phyloP scores from a whole-genome alignment of 2,888 invertebrate species.

The Pachycephus smyrnensis region DNA sequence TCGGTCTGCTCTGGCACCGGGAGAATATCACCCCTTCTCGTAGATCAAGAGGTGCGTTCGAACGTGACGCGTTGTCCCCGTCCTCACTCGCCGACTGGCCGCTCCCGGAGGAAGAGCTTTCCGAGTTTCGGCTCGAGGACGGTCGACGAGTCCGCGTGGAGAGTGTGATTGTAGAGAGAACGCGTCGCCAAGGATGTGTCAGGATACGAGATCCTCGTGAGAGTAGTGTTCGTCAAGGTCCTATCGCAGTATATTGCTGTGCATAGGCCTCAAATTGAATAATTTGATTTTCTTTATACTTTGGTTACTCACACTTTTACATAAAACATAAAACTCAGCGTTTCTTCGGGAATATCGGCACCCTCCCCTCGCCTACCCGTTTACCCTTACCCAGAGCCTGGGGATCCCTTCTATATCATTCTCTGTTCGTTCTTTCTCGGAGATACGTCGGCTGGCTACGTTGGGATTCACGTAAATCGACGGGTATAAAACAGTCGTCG shows the following conservation, averaged over 20 bases:
- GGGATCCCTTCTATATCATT: not conserved
- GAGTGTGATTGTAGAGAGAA: not conserved
- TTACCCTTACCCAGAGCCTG: not conserved
- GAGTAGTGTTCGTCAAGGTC: not conserved
- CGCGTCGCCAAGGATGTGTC: not conserved
- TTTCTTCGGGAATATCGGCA: not conserved
- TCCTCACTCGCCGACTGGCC: conserved; percentile 1
- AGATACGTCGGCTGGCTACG: not conserved
- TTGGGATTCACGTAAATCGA: not conserved
- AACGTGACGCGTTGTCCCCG: conserved; percentile 10
- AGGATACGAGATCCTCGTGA: not conserved
- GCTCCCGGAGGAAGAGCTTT: conserved; percentile 6
- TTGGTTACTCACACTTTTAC: not conserved
- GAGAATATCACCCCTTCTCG: conserved; percentile 13
- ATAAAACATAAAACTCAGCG: not conserved
- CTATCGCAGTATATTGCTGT: not conserved
- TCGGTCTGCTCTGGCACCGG: conserved; percentile 29
- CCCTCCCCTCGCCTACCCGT: not conserved
- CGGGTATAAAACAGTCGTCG: not conserved
- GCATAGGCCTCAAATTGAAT: not conserved
- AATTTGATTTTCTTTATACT: not conserved
- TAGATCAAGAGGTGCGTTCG: conserved; percentile 6
- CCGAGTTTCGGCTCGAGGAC: conserved; percentile 2
- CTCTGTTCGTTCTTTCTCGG: not conserved
- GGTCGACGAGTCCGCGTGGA: conserved; percentile 2